Evolutionary conservation across 2,113 vertebrate genomes (phyloP).

Genomic region (Bubo blakistoni): DNA sequence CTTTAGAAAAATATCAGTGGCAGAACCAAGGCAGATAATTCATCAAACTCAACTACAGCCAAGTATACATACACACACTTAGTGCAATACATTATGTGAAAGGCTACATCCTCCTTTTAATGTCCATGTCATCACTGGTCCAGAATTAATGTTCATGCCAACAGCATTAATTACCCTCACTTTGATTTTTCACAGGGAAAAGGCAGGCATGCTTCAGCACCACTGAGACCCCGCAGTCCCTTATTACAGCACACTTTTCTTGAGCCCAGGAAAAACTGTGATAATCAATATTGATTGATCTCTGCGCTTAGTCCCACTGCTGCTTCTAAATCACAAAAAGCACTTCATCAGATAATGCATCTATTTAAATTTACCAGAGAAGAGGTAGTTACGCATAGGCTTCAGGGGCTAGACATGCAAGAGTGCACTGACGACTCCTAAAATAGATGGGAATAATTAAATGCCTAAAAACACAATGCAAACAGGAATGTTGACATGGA

Average conservation of each 20-base stretch:
- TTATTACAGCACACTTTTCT: neutral
- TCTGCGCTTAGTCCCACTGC: neutral
- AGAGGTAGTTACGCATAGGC: neutral
- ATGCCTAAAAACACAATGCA: neutral
- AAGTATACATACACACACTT: neutral
- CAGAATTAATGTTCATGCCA: conserved; percentile 17
- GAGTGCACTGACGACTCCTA: neutral
- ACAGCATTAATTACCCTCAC: conserved; percentile 13
- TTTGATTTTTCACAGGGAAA: conserved; percentile 18
- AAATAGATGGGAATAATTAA: conserved; percentile 19
- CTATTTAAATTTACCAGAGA: conserved; percentile 25
- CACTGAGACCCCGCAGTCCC: neutral
- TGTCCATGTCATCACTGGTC: neutral
- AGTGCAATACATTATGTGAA: neutral
- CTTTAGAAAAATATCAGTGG: neutral
- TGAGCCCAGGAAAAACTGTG: conserved; percentile 7
- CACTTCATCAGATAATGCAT: conserved; percentile 31
- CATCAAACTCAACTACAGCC: neutral
- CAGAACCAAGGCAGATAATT: neutral
- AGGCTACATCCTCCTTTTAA: neutral
- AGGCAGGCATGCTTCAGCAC: neutral
- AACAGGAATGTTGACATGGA: neutral
- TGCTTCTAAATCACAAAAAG: conserved; percentile 10
- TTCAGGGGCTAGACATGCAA: neutral
- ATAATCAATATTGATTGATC: conserved; percentile 52